Base-by-base conservation (phyloP, 2,797 vertebrate genomes). In the Meda fulgida region DNA sequence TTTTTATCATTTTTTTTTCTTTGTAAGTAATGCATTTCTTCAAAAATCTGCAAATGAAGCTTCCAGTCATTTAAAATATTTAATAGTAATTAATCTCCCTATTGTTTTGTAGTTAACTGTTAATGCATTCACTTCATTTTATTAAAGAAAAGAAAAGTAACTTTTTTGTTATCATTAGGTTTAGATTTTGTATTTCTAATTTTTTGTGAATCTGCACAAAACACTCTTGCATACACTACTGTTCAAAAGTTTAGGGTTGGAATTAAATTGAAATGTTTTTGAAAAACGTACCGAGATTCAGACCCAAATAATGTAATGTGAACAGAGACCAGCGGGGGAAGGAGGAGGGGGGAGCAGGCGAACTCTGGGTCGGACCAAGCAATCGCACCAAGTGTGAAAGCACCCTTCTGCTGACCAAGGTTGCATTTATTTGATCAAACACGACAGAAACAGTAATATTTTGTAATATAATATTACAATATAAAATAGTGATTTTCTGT, bases 1-100 rank as follows among this genome's bases (percentile, higher is more conserved):
- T 48, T 75, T 75, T 76, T 48, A 36, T 31, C 23, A 1, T 83
- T 76, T 76, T 55, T 67, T 69, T 67, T 55, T 69, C 36, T 40
- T 55, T 63, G 38, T 23, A 75, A 36, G 23, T 83, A 53, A 75
- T 66, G 31, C 21, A 53, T 75, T 19, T 51, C 46, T 66, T 66
- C 40, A 31, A 65, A 75, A 36, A 51, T 34, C 14, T 38, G 58
- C 23, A 83, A 38, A 58, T 38, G 13, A 58, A n/a, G 48, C 29
- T n/a, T 1, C 11, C 18, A 55, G 73, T 76, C 21, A 9, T 76
- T 76, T 38, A 26, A 58, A 77, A 58, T 26, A n/a, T 40, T n/a
- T 16, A 38, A 38, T n/a, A 7, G 58, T 23, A 58, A 7, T 23
- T 76, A 38, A 38, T 77, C 31, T 18, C 3, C 53, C 23, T 36